Conservation (phyloP, 2,113 vertebrate genomes). For the Conger conger region DNA sequence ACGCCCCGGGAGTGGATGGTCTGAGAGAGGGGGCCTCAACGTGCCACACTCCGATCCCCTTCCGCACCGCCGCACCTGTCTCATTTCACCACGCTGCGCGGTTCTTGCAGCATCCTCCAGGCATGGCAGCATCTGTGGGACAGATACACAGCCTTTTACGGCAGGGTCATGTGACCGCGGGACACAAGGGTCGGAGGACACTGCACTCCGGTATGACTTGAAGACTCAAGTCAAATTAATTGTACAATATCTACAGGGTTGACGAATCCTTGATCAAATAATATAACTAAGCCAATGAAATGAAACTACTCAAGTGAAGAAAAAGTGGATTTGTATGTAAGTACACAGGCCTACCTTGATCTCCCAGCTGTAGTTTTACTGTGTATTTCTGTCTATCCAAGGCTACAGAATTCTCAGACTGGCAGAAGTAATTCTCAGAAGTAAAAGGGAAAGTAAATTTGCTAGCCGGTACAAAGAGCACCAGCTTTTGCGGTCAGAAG, state of each 20-base stretch:
- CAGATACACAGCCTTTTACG: neutral
- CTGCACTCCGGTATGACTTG: neutral
- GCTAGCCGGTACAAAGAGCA: neutral
- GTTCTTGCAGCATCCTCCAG: neutral
- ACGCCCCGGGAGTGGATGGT: slow-evolving; percentile 34
- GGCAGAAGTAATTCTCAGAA: neutral
- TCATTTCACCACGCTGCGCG: neutral
- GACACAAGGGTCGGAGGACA: neutral
- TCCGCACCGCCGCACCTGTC: neutral
- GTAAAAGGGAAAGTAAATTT: neutral
- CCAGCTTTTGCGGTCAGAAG: neutral
- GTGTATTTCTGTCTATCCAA: neutral
- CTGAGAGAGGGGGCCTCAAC: neutral
- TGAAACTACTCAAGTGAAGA: neutral
- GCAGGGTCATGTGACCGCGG: no score
- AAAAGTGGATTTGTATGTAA: neutral
- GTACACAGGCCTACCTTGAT: neutral
- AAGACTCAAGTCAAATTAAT: no score
- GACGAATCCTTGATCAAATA: neutral
- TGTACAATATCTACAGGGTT: no score
- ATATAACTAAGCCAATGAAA: neutral
- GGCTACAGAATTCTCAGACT: slow-evolving; percentile 2
- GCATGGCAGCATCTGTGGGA: neutral
- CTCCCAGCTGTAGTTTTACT: neutral
- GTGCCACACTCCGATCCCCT: neutral